These are phyloP conservation scores for Spea bombifrons DNA, from an alignment of 2,113 vertebrate genomes.

Conservation along the genomic window DNA sequence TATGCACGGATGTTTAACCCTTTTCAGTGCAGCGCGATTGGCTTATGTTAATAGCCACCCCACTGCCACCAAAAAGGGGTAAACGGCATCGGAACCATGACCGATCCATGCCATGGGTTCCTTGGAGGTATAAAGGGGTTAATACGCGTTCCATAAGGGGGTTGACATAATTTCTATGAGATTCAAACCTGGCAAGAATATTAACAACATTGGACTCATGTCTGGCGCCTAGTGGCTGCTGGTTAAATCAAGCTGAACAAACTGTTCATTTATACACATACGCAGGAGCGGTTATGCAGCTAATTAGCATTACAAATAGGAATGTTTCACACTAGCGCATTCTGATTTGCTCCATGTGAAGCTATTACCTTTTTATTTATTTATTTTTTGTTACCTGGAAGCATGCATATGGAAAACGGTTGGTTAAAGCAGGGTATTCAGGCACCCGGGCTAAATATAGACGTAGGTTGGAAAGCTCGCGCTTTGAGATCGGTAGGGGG, in stretches of 20 bases:
- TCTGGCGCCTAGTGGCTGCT: conserved; percentile 5
- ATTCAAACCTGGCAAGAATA: conserved; percentile 38
- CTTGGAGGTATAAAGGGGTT: conserved; percentile 17
- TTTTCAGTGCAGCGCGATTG: too few relatives aligned
- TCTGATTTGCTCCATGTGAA: background rate
- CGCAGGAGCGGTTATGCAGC: background rate
- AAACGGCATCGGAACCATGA: too few relatives aligned
- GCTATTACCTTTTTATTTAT: background rate
- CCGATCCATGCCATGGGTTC: background rate
- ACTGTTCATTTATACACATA: background rate
- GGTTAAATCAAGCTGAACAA: background rate
- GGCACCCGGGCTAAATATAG: conserved; percentile 4
- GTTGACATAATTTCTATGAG: conserved; percentile 23
- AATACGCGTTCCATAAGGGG: conserved; percentile 10
- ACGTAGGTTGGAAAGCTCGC: background rate
- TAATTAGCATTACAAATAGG: conserved; percentile 7
- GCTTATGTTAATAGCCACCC: too few relatives aligned
- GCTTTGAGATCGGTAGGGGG: background rate
- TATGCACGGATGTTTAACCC: too few relatives aligned
- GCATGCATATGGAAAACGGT: too few relatives aligned
- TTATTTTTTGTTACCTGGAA: background rate
- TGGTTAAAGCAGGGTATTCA: conserved; percentile 4
- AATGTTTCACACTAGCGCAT: too few relatives aligned
- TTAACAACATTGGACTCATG: conserved; percentile 35
- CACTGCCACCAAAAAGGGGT: too few relatives aligned